Percentiles rank a stretch among this genome's conserved stretches.
Evolutionary conservation across 1,140 invertebrate genomes (phyloP).

Genomic region (Plectrocnemia conspersa): DNA sequence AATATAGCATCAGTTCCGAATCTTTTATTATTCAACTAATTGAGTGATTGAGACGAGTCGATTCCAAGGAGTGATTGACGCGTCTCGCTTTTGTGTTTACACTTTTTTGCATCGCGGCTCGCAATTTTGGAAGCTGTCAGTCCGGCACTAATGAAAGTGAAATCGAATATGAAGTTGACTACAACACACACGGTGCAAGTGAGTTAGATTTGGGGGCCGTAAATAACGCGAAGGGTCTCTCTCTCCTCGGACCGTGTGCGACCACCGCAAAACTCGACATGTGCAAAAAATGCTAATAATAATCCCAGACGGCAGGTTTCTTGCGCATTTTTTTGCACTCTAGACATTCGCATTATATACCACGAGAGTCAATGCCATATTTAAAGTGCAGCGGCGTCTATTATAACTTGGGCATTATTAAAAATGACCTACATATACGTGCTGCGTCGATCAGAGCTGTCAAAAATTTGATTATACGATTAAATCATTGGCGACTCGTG

Average conservation of each 20-base stretch:
- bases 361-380: slow-evolving; percentile 27
- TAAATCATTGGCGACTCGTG: no score
- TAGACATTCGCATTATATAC: slow-evolving; percentile 29
- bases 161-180: slow-evolving; percentile 26
- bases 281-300: slow-evolving; percentile 33
- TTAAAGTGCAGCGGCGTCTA: slow-evolving; percentile 14
- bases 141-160: slow-evolving; percentile 28
- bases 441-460: no score
- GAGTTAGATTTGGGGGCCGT: slow-evolving; percentile 25
- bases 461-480: no score
- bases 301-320: slow-evolving; percentile 31
- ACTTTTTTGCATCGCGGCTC: not conserved
- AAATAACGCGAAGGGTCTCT: slow-evolving; percentile 33
- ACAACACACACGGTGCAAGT: slow-evolving; percentile 7
- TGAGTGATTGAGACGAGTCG: no score
- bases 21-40: no score
- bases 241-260: no score
- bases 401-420: no score
- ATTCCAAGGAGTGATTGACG: not conserved
- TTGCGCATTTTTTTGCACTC: slow-evolving; percentile 33
- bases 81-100: not conserved
- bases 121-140: not conserved
- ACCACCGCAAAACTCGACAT: slow-evolving; percentile 5
- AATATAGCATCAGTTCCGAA: no score
- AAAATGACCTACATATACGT: no score